phyloP scores from a whole-genome alignment of 2,888 invertebrate species.

The Epinotia ramella region DNA sequence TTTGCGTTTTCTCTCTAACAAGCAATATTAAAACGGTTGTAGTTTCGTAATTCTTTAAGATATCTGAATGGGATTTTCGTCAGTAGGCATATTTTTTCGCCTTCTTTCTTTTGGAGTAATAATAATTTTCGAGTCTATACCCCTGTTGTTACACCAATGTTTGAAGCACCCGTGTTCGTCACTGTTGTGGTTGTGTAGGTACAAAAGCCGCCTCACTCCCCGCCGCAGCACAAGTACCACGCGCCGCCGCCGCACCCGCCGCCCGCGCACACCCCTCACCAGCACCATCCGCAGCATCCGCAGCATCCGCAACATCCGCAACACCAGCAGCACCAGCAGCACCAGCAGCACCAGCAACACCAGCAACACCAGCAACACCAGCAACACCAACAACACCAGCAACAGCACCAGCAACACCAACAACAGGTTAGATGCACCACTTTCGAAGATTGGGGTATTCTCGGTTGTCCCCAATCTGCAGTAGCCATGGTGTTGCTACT shows the following conservation, averaged over 20 bases:
- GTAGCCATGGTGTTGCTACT: no score
- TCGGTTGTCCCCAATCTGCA: no score
- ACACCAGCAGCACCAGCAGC: constrained; percentile 65
- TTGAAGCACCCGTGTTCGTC: background rate
- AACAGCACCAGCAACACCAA: constrained; percentile 50
- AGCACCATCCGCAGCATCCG: constrained; percentile 71
- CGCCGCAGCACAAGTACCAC: constrained; percentile 81
- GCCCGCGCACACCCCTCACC: constrained; percentile 70
- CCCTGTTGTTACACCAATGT: background rate
- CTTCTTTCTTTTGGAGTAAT: no score
- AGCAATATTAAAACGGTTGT: no score
- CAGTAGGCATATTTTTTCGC: no score
- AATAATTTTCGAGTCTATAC: no score
- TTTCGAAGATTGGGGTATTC: no score
- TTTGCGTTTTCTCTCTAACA: no score
- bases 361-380: constrained; percentile 57
- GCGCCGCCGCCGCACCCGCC: constrained; percentile 72
- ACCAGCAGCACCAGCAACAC: constrained; percentile 76
- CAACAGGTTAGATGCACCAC: constrained; percentile 47
- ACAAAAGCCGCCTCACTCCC: constrained; percentile 78
- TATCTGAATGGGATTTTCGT: no score
- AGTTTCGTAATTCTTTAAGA: no score
- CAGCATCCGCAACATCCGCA: constrained; percentile 67
- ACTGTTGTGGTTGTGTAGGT: constrained; percentile 27
- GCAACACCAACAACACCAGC: constrained; percentile 53